Evolutionary conservation across 2,113 vertebrate genomes (phyloP).

Genomic region (Penelope pileata): DNA sequence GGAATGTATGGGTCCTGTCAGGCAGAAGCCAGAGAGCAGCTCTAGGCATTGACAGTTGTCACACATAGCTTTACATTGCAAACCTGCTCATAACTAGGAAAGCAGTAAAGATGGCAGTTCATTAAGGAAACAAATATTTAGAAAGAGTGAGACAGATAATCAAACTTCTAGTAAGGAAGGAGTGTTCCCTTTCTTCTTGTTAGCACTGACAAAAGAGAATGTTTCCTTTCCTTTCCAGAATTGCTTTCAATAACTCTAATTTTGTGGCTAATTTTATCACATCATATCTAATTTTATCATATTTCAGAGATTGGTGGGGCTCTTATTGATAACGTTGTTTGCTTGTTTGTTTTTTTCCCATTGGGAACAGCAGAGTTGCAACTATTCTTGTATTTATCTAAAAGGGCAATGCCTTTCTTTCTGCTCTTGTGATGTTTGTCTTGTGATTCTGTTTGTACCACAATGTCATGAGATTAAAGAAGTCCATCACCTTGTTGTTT

Average conservation of each 20-base stretch:
- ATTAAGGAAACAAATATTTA: not conserved
- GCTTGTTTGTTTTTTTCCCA: not conserved
- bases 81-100: not conserved
- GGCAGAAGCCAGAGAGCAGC: not conserved
- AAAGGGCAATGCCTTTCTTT: not conserved
- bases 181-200: not conserved
- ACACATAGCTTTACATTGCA: not conserved
- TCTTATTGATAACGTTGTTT: not conserved
- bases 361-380: not conserved
- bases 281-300: too few species aligned
- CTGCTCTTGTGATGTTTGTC: not conserved
- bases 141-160: not conserved
- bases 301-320: not conserved
- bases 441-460: not conserved
- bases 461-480: not conserved
- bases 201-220: not conserved
- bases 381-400: not conserved
- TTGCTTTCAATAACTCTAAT: not conserved
- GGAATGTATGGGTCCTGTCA: not conserved
- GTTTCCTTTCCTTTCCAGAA: not conserved
- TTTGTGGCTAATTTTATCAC: too few species aligned
- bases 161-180: not conserved
- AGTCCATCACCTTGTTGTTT: not conserved
- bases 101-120: not conserved
- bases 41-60: not conserved